phyloP scores from a whole-genome alignment of 2,797 vertebrate species.

The Anabas testudineus region DNA sequence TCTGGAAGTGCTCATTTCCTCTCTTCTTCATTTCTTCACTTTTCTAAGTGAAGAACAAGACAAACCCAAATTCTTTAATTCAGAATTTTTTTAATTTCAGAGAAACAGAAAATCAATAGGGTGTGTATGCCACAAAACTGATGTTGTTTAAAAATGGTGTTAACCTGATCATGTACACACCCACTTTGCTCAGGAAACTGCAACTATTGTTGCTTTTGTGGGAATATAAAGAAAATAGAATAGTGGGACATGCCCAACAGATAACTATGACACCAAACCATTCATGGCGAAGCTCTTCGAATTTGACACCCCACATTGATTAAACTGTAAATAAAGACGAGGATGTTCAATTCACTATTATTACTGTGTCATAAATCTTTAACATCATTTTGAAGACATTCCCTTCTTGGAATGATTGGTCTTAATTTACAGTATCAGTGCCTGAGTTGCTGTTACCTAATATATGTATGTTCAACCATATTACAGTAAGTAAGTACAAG shows the following conservation, averaged over 20 bases:
- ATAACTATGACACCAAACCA: not conserved
- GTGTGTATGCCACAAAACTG: too few relatives aligned
- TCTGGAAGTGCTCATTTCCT: slow-evolving; percentile 90
- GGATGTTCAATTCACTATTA: not conserved
- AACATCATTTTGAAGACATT: not conserved
- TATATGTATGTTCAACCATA: too few relatives aligned
- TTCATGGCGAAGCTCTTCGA: too few relatives aligned
- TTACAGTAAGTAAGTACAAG: not conserved
- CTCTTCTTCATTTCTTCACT: slow-evolving; percentile 88
- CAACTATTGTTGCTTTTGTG: not conserved
- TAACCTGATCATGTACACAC: too few relatives aligned
- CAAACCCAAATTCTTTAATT: not conserved
- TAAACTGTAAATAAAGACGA: not conserved
- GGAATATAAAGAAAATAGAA: not conserved
- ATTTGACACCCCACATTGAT: not conserved
- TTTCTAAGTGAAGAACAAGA: slow-evolving; percentile 76
- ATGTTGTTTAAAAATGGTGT: too few relatives aligned
- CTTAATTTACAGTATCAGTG: too few relatives aligned
- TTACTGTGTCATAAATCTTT: not conserved
- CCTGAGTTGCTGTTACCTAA: too few relatives aligned
- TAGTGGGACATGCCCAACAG: too few relatives aligned
- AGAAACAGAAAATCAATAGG: not conserved
- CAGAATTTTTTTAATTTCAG: not conserved
- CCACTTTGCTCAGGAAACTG: not conserved
- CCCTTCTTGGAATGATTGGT: too few relatives aligned